These are phyloP conservation scores for Pagrus major DNA, from an alignment of 2,113 vertebrate genomes.

Conservation along the genomic window DNA sequence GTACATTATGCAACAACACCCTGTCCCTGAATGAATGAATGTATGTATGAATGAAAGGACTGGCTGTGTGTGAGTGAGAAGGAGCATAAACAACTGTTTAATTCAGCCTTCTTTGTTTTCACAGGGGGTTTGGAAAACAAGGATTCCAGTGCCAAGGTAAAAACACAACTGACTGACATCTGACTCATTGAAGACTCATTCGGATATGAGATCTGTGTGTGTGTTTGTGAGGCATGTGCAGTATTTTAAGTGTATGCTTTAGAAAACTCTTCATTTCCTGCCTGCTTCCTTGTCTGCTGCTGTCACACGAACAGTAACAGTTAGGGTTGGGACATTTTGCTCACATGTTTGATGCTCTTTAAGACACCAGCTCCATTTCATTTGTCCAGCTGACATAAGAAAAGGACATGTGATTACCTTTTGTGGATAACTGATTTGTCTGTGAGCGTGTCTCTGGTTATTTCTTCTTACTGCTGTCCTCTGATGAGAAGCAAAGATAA, in stretches of 20 bases:
- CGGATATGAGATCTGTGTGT: not conserved
- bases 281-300: not conserved
- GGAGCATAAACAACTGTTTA: conserved; percentile 14
- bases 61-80: not conserved
- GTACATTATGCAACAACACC: not conserved
- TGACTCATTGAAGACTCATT: no score
- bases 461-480: not conserved
- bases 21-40: conserved; percentile 4
- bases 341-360: not conserved
- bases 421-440: not conserved
- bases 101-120: conserved; percentile 52
- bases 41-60: not conserved
- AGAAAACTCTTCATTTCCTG: not conserved
- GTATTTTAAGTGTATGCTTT: not conserved
- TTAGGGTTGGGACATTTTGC: not conserved
- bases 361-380: not conserved
- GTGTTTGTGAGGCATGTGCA: not conserved
- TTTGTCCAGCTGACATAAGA: not conserved
- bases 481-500: not conserved
- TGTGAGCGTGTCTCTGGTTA: not conserved
- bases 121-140: conserved; percentile 89
- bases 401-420: not conserved
- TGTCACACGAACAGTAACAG: not conserved
- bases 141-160: conserved; percentile 91
- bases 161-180: conserved; percentile 15